Base-by-base conservation (phyloP, 2,888 invertebrate genomes). In the Artemia sp. region DNA sequence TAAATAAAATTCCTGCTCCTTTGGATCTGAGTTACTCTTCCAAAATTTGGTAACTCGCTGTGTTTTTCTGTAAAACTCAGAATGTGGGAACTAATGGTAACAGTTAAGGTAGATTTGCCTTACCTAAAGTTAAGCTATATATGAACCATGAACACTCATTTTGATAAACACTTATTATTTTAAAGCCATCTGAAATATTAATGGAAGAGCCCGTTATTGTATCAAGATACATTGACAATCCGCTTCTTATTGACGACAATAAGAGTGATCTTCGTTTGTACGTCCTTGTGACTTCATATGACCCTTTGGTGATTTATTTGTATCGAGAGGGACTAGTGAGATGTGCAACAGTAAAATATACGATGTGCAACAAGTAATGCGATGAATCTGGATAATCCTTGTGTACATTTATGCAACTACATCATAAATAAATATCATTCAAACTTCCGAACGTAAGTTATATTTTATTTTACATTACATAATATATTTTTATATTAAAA, bases 331-430 rank as follows among this genome's bases (percentile, higher is more conserved):
- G 97, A 0, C 82, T 97, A 70, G 96, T 92, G 12, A 81, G 96
- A 71, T 89, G 97, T 81, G 96, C 97, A 0, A 92, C 95, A 0
- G 93, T 94, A 72, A 92, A 92, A 77, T 96, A 94, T 78, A 89
- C n/a, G n/a, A n/a, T n/a, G n/a, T n/a, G n/a, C n/a, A n/a, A n/a
- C 94, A 76, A 84, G 89, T 76, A 89, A 88, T 74, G 88, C 90
- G 74, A 92, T 92, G 77, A 93, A 92, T 76, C 83, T 97, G 12
- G 94, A 92, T 87, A 93, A 92, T 79, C 92, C 90, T 0, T 94
- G 91, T 80, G 94, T 95, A 89, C 96, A 97, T 80, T 84, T 97
- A 14, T 97, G 96, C 77, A 97, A 97, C 80, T 97, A 96, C 80
- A 94, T 93, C 80, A 92, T 97, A 77, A 96, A 97, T 80, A 96